phyloP scores from a whole-genome alignment of 2,888 invertebrate species.

The Cerastis rubricosa region DNA sequence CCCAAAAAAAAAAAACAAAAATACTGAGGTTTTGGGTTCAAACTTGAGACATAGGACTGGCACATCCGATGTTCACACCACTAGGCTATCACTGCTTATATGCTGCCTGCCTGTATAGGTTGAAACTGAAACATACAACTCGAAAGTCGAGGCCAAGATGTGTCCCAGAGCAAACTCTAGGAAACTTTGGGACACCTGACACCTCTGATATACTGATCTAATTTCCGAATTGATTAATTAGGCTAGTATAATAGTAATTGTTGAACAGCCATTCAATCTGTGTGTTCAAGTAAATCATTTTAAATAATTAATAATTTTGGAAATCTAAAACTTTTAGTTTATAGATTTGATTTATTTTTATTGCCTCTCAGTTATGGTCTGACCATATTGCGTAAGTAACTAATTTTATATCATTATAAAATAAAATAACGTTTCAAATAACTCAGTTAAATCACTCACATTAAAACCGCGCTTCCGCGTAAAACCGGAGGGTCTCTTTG shows the following conservation, averaged over 20 bases:
- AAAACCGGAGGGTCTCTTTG: slow-evolving; percentile 48
- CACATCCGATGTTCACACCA: no score
- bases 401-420: not conserved
- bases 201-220: not conserved
- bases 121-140: not conserved
- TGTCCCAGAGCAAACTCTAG: not conserved
- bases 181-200: not conserved
- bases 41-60: no score
- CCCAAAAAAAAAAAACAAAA: no score
- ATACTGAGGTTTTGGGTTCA: no score
- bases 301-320: not conserved
- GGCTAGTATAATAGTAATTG: not conserved
- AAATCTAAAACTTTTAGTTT: not conserved
- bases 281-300: not conserved
- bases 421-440: not conserved
- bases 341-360: not conserved
- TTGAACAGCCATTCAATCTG: not conserved
- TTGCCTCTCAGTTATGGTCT: not conserved
- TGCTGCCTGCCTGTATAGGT: not conserved
- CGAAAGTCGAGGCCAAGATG: not conserved
- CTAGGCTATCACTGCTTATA: no score
- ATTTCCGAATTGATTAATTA: not conserved
- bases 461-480: slow-evolving; percentile 54
- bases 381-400: not conserved
- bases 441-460: slow-evolving; percentile 21